Evolutionary conservation across 2,797 vertebrate genomes (phyloP).

Genomic region (Coendou prehensilis): DNA sequence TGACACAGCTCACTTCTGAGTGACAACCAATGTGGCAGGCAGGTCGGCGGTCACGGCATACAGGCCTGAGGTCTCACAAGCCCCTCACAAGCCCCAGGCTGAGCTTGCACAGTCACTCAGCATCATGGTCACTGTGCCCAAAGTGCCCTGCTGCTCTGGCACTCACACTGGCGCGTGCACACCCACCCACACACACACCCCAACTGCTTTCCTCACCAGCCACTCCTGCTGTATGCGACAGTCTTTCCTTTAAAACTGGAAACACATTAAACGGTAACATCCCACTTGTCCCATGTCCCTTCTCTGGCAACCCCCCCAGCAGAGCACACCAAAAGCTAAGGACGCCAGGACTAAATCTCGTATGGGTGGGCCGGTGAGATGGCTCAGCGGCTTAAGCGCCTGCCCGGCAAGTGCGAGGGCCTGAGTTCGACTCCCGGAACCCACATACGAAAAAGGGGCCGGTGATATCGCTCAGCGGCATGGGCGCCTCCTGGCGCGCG

Average conservation of each 20-base stretch:
- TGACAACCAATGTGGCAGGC: no score
- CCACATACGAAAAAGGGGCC: no score
- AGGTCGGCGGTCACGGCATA: rapidly evolving
- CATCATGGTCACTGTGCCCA: rapidly evolving
- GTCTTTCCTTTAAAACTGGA: neutral
- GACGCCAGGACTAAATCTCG: no score
- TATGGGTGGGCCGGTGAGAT: no score
- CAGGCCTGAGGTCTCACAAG: neutral
- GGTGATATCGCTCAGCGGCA: no score
- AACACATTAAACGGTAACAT: neutral
- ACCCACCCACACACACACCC: neutral
- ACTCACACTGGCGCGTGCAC: neutral
- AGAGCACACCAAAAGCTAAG: neutral
- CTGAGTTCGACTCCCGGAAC: no score
- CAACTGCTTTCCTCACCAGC: neutral
- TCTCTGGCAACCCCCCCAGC: neutral
- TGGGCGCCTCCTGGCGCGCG: no score
- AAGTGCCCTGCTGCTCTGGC: neutral
- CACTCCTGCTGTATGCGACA: rapidly evolving
- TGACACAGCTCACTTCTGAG: rapidly evolving
- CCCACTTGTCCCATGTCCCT: neutral
- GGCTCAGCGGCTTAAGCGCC: no score
- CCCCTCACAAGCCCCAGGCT: neutral
- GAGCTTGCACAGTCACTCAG: neutral
- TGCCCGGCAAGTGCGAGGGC: no score